phyloP scores from a whole-genome alignment of 2,113 vertebrate genomes.

The Oreotrochilus melanogaster region DNA sequence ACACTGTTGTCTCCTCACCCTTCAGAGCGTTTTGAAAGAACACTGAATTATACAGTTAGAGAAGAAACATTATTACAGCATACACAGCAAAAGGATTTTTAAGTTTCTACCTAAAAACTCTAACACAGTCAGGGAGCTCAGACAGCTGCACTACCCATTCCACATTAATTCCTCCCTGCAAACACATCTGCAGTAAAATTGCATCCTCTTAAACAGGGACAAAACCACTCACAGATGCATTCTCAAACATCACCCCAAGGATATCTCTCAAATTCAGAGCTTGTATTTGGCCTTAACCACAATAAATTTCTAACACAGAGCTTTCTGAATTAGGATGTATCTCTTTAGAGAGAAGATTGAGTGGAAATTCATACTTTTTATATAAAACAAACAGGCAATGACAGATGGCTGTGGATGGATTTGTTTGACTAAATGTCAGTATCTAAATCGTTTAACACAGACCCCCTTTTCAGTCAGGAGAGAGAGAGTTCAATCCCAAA shows the following conservation, averaged over 20 bases:
- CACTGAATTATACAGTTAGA: not conserved
- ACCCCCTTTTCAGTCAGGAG: not conserved
- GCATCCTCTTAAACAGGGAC: not conserved
- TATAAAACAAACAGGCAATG: not conserved
- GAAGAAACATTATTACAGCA: not conserved
- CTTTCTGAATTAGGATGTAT: not conserved
- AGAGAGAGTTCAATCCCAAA: not conserved
- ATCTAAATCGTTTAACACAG: not conserved
- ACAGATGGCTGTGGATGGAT: not conserved
- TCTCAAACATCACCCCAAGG: not conserved
- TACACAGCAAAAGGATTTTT: rapidly evolving
- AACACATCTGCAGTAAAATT: not conserved
- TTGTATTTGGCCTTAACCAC: not conserved
- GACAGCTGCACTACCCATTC: not conserved
- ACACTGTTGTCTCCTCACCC: not conserved
- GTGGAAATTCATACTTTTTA: not conserved
- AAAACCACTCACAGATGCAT: not conserved
- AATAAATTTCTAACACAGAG: not conserved
- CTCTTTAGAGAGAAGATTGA: too few species aligned
- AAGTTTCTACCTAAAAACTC: not conserved
- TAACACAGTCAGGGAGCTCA: not conserved
- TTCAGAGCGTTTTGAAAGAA: not conserved
- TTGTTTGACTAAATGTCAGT: not conserved
- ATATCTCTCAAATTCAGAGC: not conserved
- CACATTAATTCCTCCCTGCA: rapidly evolving